Evolutionary conservation across 2,113 vertebrate genomes (phyloP), one percentile per base, ranked within the genome.

Genomic region (Oreochromis spilurus): DNA sequence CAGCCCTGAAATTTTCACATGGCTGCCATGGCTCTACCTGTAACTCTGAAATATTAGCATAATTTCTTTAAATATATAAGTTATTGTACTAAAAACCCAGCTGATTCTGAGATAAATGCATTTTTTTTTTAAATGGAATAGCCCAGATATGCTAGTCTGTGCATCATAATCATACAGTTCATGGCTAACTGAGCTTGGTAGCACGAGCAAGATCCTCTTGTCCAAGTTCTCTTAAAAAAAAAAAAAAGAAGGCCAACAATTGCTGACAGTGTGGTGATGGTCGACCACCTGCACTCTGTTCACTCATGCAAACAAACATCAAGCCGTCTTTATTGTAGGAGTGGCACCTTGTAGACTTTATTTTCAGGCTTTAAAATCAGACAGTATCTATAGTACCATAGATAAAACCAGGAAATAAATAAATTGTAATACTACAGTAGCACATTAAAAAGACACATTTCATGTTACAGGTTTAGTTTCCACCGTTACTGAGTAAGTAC

Each of bases 341-440:
- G 93, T 93, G 94, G 93, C 93, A 95, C 88, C 87, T 72, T 83
- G 55, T 93, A 31, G 86, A 93, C 91, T 94, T 95, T 96, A 94
- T 94, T 96, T 89, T 89, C 82, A 89, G 91, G 88, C 60, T 79
- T 85, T 87, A 79, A 75, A 91, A 91, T 86, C 91, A 75, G 87
- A 94, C 90, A 93, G 83, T 43, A 88, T 87, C 88, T 91, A 84
- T 83, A 93, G 93, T 94, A 94, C 93, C 94, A 86, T 93, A 52
- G 88, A 92, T 93, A 93, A 88, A 92, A 90, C 82, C 85, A 72
- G 77, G 83, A 87, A 93, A 95, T 94, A 95, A 95, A 94, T 94
- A 95, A 87, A 88, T 83, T 82, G 67, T 90, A 92, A 94, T 93
- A 94, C 79, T 89, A 94, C 85, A 62, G 82, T 88, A 94, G 89